Conservation (phyloP, 2,797 vertebrate species). For the Xiphorhynchus erythropygius region DNA sequence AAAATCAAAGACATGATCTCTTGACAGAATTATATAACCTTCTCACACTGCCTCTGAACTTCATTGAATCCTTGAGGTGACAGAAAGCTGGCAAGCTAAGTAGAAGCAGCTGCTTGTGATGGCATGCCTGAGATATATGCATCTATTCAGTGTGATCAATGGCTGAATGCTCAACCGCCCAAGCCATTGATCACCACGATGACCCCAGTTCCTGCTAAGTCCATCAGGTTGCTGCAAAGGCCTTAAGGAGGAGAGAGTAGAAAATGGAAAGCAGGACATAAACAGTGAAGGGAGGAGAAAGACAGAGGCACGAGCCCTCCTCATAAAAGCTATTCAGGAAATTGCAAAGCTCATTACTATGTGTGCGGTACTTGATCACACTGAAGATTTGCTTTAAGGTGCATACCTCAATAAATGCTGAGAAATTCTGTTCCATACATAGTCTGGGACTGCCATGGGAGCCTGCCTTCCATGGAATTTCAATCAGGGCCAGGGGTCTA, state of each 20-base stretch:
- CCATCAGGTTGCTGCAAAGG: slow-evolving; percentile 1
- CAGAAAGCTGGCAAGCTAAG: slow-evolving; percentile 30
- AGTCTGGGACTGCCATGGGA: not conserved
- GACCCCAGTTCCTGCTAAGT: slow-evolving; percentile 31
- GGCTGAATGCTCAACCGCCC: not conserved
- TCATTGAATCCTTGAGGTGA: slow-evolving; percentile 27
- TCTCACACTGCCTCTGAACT: slow-evolving; percentile 44
- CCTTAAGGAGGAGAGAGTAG: not conserved
- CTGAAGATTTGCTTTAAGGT: slow-evolving; percentile 23
- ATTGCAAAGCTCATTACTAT: not conserved
- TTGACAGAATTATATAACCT: slow-evolving; percentile 49
- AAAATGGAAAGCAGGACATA: not conserved
- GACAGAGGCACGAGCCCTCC: not conserved
- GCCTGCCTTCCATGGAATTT: not conserved
- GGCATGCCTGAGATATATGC: not conserved
- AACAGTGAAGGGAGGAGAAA: slow-evolving; percentile 6
- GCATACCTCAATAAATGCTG: not conserved
- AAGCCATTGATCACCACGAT: slow-evolving; percentile 40
- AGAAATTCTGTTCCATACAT: not conserved
- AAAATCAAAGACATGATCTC: slow-evolving; percentile 49
- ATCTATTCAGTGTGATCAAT: slow-evolving; percentile 36
- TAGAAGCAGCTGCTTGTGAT: slow-evolving; percentile 36
- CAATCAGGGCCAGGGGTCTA: not conserved
- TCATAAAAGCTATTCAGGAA: slow-evolving; percentile 29
- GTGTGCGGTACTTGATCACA: not conserved